Evolutionary conservation across 2,888 invertebrate genomes (phyloP), one percentile per base, ranked within the genome.

Genomic region (Poecilus cupreus): DNA sequence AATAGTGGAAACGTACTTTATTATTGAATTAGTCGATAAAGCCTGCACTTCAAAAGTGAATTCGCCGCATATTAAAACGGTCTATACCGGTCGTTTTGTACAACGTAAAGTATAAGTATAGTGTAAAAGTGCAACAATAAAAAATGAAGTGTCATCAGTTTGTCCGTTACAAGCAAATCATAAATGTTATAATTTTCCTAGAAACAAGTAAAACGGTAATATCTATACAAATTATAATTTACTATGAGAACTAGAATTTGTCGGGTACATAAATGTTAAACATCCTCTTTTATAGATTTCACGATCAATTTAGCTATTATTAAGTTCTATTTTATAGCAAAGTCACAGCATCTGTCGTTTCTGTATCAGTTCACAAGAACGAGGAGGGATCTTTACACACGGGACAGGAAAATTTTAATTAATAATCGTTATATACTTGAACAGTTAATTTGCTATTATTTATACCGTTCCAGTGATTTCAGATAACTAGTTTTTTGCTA

Each of bases 111-210:
- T n/a, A n/a, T n/a, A n/a, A n/a, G n/a, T n/a, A n/a, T n/a, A 43
- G 1, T 10, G n/a, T 43, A 43, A 43, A 32, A 2, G 4, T 32
- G 8, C 5, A 32, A 32, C 32, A 32, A 32, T 32, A 32, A 32
- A 32, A 32, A 68, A 64, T 64, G 37, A 37, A 16, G 16, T 37
- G 37, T 68, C 26, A 24, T 24, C 26, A 43, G 3, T 3, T 6
- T 2, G 20, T 16, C 64, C 64, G 64, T 68, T 68, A 68, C 11
- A 51, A 51, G 11, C 16, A 32, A 18, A 37, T 78, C 37, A 32
- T 68, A 32, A 32, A 68, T 32, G 32, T 68, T 20, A 32, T 70
- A 79, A 79, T 79, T 68, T 79, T 51, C 24, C n/a, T 78, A 22
- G 57, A 76, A 76, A 20, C 57, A 18, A 57, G 76, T 72, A 8